Evolutionary conservation across 2,888 invertebrate genomes (phyloP), one percentile per base, ranked within the genome.

Genomic region (Drosophila incognita): DNA sequence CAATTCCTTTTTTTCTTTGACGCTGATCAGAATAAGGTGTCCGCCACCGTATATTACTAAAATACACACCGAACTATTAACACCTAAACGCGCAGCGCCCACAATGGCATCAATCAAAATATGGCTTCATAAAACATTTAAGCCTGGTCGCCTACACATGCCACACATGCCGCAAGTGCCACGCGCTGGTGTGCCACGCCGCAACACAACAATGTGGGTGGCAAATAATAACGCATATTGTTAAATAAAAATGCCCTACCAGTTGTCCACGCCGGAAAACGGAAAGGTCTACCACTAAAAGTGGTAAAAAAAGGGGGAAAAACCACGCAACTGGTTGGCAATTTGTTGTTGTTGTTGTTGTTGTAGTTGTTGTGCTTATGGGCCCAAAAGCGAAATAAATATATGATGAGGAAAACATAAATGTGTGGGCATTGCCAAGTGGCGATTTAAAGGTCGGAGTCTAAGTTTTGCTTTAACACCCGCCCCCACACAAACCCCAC

Each of bases 91-190:
- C 51, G 69, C 8, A n/a, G 31, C 66, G 59, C 58, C 59, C 74
- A 80, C 79, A 72, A 67, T 70, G 80, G 68, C 53, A 76, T 72
- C 74, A 76, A 82, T 74, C 77, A 84, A 84, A 85, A 84, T 71
- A 85, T 81, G 72, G 85, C 79, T 83, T 75, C 88, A 88, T 88
- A 86, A 83, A 88, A 88, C 79, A 85, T 85, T 85, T 83, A 88
- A 82, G 67, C 54, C 69, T 54, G 40, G 13, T 40, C 58, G 62
- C 53, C 49, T 51, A 31, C 60, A 51, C 56, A 51, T 29, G 61
- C 46, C 33, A 53, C 59, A 64, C 52, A 31, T 27, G 51, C 58
- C 67, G 69, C 61, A 52, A 54, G 57, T 56, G 61, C 59, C 62
- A 48, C 48, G 52, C 29, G 10, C 29, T 15, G 24, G 27, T 42